Percentiles rank a stretch among this genome's conserved stretches.
Conservation (phyloP, 2,888 invertebrate genomes). For the Bellardia bayeri region DNA sequence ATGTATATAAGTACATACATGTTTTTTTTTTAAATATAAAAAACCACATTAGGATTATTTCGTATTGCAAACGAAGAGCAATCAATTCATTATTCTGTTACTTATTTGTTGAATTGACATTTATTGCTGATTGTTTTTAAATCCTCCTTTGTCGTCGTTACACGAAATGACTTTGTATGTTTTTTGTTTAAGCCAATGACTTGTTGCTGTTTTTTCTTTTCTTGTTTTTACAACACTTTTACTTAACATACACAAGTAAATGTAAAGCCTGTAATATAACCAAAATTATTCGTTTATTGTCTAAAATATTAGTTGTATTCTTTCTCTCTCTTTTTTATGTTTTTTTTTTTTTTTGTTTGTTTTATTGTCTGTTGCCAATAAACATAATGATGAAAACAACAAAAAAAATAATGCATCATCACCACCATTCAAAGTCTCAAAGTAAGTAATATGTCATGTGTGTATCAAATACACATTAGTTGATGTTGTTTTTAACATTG, state of each 20-base stretch:
- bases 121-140: slow-evolving; percentile 34
- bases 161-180: slow-evolving; percentile 25
- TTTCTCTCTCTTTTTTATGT: background rate
- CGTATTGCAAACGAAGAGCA: background rate
- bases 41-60: slow-evolving; percentile 13
- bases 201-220: slow-evolving; percentile 27
- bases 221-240: background rate
- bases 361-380: slow-evolving; percentile 1
- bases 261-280: background rate
- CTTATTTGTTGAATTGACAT: slow-evolving; percentile 7
- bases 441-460: slow-evolving; percentile 34
- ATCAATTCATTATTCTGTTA: slow-evolving; percentile 20
- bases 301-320: slow-evolving; percentile 2
- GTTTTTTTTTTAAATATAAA: background rate
- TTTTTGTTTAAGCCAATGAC: slow-evolving; percentile 33
- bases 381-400: slow-evolving; percentile 5
- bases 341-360: background rate
- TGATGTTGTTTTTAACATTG: slow-evolving; percentile 11
- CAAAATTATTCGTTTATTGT: slow-evolving; percentile 9
- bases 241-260: background rate
- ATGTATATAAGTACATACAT: no score
- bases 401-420: background rate
- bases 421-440: background rate
- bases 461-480: slow-evolving; percentile 1
- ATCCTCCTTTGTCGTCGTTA: slow-evolving; percentile 36